Conservation (phyloP, 2,888 invertebrate species). For the Epinotia bilunana region DNA sequence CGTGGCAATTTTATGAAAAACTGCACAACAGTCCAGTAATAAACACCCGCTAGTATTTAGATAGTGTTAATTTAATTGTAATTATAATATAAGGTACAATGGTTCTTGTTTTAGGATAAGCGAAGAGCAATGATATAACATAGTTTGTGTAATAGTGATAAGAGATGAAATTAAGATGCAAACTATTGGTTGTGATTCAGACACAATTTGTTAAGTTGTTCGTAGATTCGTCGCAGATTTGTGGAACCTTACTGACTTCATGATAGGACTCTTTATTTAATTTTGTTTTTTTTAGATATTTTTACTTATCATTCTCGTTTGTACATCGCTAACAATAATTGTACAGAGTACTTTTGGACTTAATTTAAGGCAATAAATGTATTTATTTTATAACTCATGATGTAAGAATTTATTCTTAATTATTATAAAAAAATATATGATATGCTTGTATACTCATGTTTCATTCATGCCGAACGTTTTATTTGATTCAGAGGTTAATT, state of each 20-base stretch:
- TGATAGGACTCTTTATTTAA: slow-evolving; percentile 69
- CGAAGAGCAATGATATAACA: slow-evolving; percentile 84
- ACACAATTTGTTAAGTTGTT: slow-evolving; percentile 84
- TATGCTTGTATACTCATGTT: slow-evolving; percentile 82
- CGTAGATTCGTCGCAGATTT: slow-evolving; percentile 76
- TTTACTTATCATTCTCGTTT: slow-evolving; percentile 83
- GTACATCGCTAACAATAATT: slow-evolving; percentile 85
- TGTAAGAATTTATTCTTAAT: slow-evolving; percentile 85
- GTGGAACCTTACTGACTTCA: slow-evolving; percentile 74
- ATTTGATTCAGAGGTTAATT: background rate
- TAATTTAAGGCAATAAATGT: slow-evolving; percentile 85
- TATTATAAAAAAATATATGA: slow-evolving; percentile 84
- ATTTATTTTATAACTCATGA: slow-evolving; percentile 85
- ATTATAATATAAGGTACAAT: slow-evolving; percentile 82
- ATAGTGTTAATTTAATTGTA: slow-evolving; percentile 83
- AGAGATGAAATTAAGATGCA: slow-evolving; percentile 83
- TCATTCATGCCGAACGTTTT: slow-evolving; percentile 57
- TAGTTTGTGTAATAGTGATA: slow-evolving; percentile 84
- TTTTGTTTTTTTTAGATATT: slow-evolving; percentile 70
- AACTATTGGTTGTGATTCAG: slow-evolving; percentile 84
- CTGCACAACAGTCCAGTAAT: slow-evolving; percentile 77
- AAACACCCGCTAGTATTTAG: slow-evolving; percentile 82
- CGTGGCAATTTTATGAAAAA: slow-evolving; percentile 64
- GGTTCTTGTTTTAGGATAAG: slow-evolving; percentile 84
- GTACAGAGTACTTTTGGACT: slow-evolving; percentile 85